Conservation (phyloP, 64 coral and sea anemone genomes). For the Anthopleura sola region DNA sequence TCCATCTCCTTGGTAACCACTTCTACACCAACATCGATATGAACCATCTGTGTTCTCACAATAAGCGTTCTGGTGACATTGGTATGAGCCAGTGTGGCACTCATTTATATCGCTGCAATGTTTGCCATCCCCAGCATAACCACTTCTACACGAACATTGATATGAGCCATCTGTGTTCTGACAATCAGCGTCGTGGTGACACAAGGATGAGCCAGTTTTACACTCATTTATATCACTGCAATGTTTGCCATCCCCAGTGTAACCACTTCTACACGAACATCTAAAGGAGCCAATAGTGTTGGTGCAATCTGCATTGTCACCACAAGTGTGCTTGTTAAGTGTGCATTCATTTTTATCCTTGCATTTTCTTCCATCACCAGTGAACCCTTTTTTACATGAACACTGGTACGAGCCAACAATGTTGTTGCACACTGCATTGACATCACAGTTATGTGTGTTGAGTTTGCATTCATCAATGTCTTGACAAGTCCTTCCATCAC, state of each 20-base stretch:
- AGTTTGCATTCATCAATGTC: too few relatives aligned
- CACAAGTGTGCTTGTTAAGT: too few relatives aligned
- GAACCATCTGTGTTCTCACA: background rate
- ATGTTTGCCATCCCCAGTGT: too few relatives aligned
- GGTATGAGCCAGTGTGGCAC: background rate
- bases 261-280: conserved; percentile 21
- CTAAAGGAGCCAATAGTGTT: too few relatives aligned
- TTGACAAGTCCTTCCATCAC: too few relatives aligned
- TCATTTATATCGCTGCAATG: conserved; percentile 4
- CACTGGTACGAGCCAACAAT: conserved; percentile 23
- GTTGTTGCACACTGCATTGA: conserved; percentile 33
- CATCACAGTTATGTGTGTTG: background rate
- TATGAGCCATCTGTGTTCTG: conserved; percentile 40
- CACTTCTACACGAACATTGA: conserved; percentile 17
- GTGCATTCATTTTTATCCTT: too few relatives aligned
- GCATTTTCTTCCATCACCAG: too few relatives aligned
- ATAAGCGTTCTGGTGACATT: background rate
- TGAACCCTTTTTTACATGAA: too few relatives aligned
- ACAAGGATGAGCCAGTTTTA: background rate
- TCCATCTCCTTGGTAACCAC: background rate
- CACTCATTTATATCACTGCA: too few relatives aligned
- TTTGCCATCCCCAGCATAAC: background rate
- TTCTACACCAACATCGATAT: background rate
- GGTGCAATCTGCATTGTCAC: too few relatives aligned
- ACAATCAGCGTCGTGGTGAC: conserved; percentile 26